Evolutionary conservation across 2,797 vertebrate species (phyloP).

Genomic region (Girardinus metallicus): DNA sequence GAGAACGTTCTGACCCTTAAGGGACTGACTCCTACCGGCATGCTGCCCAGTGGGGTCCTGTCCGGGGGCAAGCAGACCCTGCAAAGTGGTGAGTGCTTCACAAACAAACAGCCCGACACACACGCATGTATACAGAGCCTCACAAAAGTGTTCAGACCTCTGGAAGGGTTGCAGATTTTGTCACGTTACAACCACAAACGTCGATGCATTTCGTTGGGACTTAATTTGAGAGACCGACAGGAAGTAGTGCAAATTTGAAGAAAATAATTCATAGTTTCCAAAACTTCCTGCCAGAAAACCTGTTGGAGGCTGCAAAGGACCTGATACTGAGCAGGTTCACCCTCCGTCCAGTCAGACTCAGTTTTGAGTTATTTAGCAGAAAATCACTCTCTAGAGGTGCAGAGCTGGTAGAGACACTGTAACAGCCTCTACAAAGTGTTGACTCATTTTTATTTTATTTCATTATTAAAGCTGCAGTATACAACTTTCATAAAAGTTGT

Average conservation of each 20-base stretch:
- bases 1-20: conserved; percentile 87
- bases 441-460: background rate
- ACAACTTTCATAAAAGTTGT: no score
- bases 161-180: background rate
- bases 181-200: background rate
- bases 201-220: background rate
- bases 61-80: conserved; percentile 86
- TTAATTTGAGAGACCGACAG: background rate
- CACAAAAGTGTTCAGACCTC: background rate
- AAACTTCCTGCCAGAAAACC: background rate
- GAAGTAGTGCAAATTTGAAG: background rate
- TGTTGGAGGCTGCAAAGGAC: background rate
- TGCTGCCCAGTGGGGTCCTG: conserved; percentile 85
- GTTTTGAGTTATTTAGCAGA: background rate
- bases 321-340: background rate
- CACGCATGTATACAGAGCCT: background rate
- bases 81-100: conserved; percentile 81
- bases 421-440: background rate
- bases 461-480: background rate
- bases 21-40: conserved; percentile 85
- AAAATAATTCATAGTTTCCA: background rate
- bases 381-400: background rate
- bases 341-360: background rate
- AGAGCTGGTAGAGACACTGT: background rate
- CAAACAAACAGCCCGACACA: conserved; percentile 7